Evolutionary conservation across 2,113 vertebrate species (phyloP).

Genomic region (Pelobates fuscus): DNA sequence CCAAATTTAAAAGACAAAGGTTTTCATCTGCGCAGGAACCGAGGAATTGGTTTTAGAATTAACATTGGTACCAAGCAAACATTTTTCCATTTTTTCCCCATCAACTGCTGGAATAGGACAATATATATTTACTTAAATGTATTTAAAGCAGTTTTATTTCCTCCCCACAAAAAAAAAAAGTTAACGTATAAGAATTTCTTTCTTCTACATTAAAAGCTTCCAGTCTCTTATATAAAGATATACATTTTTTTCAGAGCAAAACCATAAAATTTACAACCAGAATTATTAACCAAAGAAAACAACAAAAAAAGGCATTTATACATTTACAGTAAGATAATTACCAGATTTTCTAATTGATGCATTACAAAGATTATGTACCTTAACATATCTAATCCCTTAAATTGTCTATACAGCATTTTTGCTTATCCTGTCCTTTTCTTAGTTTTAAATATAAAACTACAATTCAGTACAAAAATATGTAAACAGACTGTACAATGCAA

Average conservation of each 20-base stretch:
- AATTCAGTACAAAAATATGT: conserved; percentile 80
- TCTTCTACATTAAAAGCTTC: conserved; percentile 66
- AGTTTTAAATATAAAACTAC: conserved; percentile 76
- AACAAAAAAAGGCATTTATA: conserved; percentile 65
- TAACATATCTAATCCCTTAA: conserved; percentile 54
- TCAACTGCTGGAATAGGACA: conserved; percentile 66
- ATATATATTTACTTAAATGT: conserved; percentile 53
- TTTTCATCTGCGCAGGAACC: not conserved
- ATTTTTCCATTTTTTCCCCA: conserved; percentile 51
- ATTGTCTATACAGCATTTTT: conserved; percentile 56
- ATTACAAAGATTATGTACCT: conserved; percentile 64
- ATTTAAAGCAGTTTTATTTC: conserved; percentile 72
- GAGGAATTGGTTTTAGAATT: not conserved
- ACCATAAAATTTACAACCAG: conserved; percentile 61
- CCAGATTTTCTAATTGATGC: conserved; percentile 68
- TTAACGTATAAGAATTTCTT: conserved; percentile 60
- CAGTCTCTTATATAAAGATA: conserved; percentile 70
- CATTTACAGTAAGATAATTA: conserved; percentile 61
- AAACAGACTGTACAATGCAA: conserved; percentile 79
- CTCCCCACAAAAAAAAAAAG: conserved; percentile 61
- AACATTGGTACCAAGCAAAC: not conserved
- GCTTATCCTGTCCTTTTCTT: conserved; percentile 52
- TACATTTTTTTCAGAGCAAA: conserved; percentile 60
- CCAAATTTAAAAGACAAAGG: conserved; percentile 23
- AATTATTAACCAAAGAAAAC: conserved; percentile 62